Conservation (phyloP, 2,113 vertebrate species). For the Loxodonta africana region DNA sequence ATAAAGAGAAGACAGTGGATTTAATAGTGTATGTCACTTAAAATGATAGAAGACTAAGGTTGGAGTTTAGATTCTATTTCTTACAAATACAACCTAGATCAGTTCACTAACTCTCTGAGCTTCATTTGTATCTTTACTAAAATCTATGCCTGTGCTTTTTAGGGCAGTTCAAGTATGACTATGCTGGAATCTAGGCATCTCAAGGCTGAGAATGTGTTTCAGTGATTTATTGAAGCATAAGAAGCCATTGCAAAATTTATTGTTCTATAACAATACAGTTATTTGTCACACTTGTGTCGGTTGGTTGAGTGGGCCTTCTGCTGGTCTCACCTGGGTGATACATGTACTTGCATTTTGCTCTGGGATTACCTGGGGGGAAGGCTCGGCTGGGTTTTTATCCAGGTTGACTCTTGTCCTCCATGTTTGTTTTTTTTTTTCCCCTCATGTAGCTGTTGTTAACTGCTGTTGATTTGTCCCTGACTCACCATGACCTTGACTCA, state of each 20-base stretch:
- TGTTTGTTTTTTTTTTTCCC: background rate
- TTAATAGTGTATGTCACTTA: background rate
- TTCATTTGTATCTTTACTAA: conserved; percentile 31
- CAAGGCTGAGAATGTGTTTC: background rate
- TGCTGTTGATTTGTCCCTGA: background rate
- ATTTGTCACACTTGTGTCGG: background rate
- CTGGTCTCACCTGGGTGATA: background rate
- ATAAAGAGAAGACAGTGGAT: background rate
- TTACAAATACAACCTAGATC: background rate
- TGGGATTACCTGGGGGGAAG: background rate
- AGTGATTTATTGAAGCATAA: background rate
- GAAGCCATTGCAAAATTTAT: background rate
- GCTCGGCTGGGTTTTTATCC: background rate
- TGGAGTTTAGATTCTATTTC: background rate
- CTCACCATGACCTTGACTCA: background rate
- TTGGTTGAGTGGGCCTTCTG: background rate
- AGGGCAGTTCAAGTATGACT: background rate
- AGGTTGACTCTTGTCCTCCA: background rate
- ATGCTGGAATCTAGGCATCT: background rate
- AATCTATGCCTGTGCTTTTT: background rate
- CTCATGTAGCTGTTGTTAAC: background rate
- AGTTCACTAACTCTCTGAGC: background rate
- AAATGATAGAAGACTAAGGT: background rate
- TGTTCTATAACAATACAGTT: background rate
- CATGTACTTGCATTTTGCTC: background rate